phyloP scores from a whole-genome alignment of 1,140 invertebrate genomes.

The Bacillus rossius region DNA sequence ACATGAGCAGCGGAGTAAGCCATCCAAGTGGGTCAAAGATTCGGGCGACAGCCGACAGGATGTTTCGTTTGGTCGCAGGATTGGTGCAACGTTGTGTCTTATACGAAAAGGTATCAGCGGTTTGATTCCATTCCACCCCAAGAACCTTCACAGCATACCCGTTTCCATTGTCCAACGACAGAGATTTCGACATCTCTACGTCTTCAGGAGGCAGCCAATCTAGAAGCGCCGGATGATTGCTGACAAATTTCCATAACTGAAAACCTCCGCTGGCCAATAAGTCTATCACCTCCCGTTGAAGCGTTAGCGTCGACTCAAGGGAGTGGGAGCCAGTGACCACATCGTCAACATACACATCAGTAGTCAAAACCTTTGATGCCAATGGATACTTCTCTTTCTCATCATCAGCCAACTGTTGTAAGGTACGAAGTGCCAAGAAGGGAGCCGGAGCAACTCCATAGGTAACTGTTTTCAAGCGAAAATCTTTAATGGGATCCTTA shows the following conservation, averaged over 20 bases:
- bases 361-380: slow-evolving; percentile 26
- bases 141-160: slow-evolving; percentile 25
- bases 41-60: slow-evolving; percentile 35
- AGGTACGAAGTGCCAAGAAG: slow-evolving; percentile 9
- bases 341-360: slow-evolving; percentile 46
- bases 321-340: slow-evolving; percentile 28
- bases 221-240: neutral
- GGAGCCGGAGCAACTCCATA: slow-evolving; percentile 23
- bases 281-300: slow-evolving; percentile 1
- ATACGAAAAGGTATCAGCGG: slow-evolving; percentile 21
- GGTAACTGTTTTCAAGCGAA: slow-evolving; percentile 27
- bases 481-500: slow-evolving; percentile 24
- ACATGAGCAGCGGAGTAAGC: slow-evolving; percentile 37
- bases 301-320: slow-evolving; percentile 3
- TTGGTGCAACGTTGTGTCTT: neutral
- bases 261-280: slow-evolving; percentile 6
- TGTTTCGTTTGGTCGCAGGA: slow-evolving; percentile 34
- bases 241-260: slow-evolving; percentile 1
- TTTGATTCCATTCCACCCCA: slow-evolving; percentile 33
- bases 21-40: slow-evolving; percentile 41
- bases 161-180: slow-evolving; percentile 14
- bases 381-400: slow-evolving; percentile 24
- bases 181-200: slow-evolving; percentile 27
- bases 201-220: slow-evolving; percentile 39
- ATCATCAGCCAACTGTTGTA: slow-evolving; percentile 18